Base-by-base conservation (phyloP, 64 coral and sea anemone genomes). In the Acropora yongei region DNA sequence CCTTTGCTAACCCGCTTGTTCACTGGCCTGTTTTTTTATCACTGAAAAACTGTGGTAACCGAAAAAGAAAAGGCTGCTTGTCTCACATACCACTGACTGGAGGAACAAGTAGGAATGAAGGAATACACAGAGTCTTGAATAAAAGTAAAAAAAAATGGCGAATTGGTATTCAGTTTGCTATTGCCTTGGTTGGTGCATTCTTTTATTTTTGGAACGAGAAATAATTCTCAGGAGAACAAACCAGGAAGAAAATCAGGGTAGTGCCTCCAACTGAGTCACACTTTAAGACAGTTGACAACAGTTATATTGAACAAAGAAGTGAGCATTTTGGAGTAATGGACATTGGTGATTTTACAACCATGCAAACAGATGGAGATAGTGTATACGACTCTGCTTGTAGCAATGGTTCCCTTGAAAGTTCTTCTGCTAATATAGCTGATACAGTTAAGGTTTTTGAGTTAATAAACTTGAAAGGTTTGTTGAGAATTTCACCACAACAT, bases 141-240 rank as follows among this genome's bases (percentile, higher is more conserved):
- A 74, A 87, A 74, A 87, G n/a, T 53, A 41, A 83, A 49, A 91
- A 91, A 73, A 91, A 74, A 83, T 91, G 30, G 58, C 18, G 78
- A 83, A 81, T 91, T 71, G 57, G 60, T 84, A 49, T 91, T 12
- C 89, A 91, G 61, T 83, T 82, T 91, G 89, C 89, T 82, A 51
- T 87, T 39, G 84, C 84, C 47, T 87, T 87, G 5, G 45, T 87
- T 87, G 84, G 69, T 68, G 84, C 41, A 2, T 91, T 91, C 69
- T 81, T 83, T 76, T 91, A 90, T 69, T 69, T 81, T 90, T 90
- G 88, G 88, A 90, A 90, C 30, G 88, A 90, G 88, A 30, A 30
- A 30, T 30, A 30, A 30, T 30, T 30, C 30, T 30, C 30, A 30
- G 30, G 30, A 30, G 78, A 68, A 90, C 53, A 79, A 44, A 80